Base-by-base conservation (phyloP, 2,113 vertebrate genomes). In the Tringa solitaria region DNA sequence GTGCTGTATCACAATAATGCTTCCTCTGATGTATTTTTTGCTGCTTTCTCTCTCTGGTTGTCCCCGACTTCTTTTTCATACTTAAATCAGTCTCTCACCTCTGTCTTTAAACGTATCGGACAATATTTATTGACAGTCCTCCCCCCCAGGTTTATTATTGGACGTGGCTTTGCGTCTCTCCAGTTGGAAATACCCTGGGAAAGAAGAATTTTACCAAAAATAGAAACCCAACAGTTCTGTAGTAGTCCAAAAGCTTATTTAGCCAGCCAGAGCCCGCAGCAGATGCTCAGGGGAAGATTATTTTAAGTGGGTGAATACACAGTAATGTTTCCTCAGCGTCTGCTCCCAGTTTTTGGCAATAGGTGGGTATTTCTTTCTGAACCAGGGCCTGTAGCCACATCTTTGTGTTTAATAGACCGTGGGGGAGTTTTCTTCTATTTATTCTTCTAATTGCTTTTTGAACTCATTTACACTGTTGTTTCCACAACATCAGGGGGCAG, bases 361-460 rank as follows among this genome's bases (percentile, higher is more conserved):
- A 95, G 57, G 86, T 93, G 80, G 77, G 16, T 89, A 33, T 82
- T 96, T 87, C n/a, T 78, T 57, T 95, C 70, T 94, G 77, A 94
- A 91, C 20, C 19, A 48, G 35, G 57, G 89, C 87, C 87, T 93
- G 87, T 70, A 94, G 84, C 77, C 26, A 35, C 81, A 75, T 93
- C 84, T 94, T 91, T 93, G 91, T 93, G 69, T 89, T 89, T 96
- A 95, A 89, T 30, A 94, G 61, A 91, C 73, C 20, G 3, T 87
- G 57, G 81, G 30, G 0, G 65, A 78, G 39, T 79, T 91, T 91
- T 92, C 54, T 93, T 87, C 89, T 84, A 60, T 92, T 95, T 95
- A 75, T 95, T 94, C 84, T 87, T 96, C 83, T 90, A 92, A 89
- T 90, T 97, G 87, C 69, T 64, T 95, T 95, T 94, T 93, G 87